phyloP scores from a whole-genome alignment of 2,888 invertebrate genomes.

The Aradus depressus region DNA sequence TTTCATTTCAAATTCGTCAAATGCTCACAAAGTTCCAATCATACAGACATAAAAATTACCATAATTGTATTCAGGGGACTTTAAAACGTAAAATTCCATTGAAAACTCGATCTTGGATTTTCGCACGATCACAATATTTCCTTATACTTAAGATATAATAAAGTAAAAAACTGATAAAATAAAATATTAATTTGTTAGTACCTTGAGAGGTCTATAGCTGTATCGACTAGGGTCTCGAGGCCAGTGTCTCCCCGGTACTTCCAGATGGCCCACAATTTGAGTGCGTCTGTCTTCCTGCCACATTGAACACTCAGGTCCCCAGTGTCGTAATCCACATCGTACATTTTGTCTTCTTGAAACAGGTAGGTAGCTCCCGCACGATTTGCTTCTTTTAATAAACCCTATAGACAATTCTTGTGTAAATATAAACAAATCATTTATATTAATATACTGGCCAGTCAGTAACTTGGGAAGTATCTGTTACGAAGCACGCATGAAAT shows the following conservation, averaged over 20 bases:
- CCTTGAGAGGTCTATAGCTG: conserved; percentile 49
- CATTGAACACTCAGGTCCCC: conserved; percentile 86
- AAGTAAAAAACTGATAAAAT: background rate
- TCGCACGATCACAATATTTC: no score
- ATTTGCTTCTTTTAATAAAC: conserved; percentile 54
- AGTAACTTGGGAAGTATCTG: no score
- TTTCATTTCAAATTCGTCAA: no score
- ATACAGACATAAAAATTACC: no score
- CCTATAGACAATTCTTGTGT: no score
- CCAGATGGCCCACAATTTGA: conserved; percentile 90
- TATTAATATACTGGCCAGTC: no score
- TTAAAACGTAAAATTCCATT: no score
- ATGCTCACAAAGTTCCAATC: no score
- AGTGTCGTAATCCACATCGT: conserved; percentile 64
- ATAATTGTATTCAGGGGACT: no score
- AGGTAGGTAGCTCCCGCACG: conserved; percentile 62
- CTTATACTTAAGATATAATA: background rate
- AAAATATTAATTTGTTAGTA: conserved; percentile 30
- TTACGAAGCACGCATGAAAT: no score
- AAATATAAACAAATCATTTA: no score
- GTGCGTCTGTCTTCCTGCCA: conserved; percentile 82
- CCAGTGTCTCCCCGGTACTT: conserved; percentile 61
- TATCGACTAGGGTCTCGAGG: conserved; percentile 49
- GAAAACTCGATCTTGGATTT: no score
- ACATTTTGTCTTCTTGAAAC: conserved; percentile 76